Conservation (phyloP, 2,797 vertebrate genomes). For the Amblyraja radiata region DNA sequence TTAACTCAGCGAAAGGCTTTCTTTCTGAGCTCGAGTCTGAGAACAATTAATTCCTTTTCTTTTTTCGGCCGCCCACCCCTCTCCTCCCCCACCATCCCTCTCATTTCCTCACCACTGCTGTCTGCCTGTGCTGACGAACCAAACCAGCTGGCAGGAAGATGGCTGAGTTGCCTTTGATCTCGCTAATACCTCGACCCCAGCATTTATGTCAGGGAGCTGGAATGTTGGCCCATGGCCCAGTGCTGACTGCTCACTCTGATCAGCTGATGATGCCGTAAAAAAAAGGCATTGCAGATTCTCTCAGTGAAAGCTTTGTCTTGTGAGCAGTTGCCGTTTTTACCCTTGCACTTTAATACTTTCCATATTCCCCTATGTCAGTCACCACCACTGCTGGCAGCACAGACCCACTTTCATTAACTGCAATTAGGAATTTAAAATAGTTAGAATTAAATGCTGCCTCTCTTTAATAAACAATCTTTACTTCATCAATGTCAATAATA, state of each 20-base stretch:
- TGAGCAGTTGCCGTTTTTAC: background rate
- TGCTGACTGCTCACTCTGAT: conserved; percentile 39
- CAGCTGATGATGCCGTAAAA: conserved; percentile 31
- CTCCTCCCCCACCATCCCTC: conserved; percentile 24
- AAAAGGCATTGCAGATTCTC: background rate
- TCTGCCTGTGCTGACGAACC: conserved; percentile 31
- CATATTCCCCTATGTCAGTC: background rate
- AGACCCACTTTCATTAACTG: background rate
- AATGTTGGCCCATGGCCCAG: conserved; percentile 39
- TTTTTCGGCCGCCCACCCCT: background rate
- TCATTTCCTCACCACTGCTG: conserved; percentile 37
- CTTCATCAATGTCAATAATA: background rate
- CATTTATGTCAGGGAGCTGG: conserved; percentile 38
- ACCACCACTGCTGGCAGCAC: background rate
- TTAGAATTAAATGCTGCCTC: background rate
- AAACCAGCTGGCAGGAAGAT: conserved; percentile 42
- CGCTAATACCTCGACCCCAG: background rate
- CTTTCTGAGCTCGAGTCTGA: conserved; percentile 39
- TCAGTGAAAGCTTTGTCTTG: conserved; percentile 28
- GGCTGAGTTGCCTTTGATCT: conserved; percentile 33
- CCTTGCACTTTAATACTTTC: conserved; percentile 3
- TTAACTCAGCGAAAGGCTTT: conserved; percentile 43
- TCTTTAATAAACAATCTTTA: background rate
- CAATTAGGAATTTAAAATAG: background rate
- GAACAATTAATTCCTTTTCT: conserved; percentile 42